Conservation (phyloP, 1,140 invertebrate genomes). For the Lethocerus indicus region DNA sequence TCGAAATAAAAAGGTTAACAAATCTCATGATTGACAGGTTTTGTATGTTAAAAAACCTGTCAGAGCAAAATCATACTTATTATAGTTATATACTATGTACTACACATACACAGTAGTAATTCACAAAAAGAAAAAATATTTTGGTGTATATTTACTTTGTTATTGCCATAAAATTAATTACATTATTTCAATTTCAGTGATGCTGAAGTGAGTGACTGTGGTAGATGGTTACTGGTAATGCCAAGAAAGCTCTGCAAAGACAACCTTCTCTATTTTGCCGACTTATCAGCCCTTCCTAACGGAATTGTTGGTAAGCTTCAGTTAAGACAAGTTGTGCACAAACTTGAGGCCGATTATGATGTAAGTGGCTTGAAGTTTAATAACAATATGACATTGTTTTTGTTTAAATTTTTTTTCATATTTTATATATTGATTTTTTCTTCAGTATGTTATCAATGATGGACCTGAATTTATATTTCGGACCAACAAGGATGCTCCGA, state of each 20-base stretch:
- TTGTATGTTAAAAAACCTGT: too few species aligned
- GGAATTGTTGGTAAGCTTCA: constrained; percentile 41
- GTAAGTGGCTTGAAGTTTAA: constrained; percentile 29
- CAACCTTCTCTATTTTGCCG: constrained; percentile 70
- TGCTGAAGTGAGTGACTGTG: constrained; percentile 74
- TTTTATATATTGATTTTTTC: constrained; percentile 19
- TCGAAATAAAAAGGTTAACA: too few species aligned
- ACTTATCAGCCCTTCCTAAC: constrained; percentile 36
- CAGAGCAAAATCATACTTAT: too few species aligned
- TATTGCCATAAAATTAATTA: too few species aligned
- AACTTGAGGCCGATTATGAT: constrained; percentile 89
- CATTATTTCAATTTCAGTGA: constrained; percentile 34
- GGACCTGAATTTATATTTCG: constrained; percentile 69
- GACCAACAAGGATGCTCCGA: constrained; percentile 87
- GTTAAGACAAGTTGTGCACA: constrained; percentile 61
- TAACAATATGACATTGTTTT: neutral
- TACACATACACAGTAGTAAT: too few species aligned
- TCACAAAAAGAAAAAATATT: too few species aligned
- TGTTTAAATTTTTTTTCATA: neutral
- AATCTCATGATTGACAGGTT: too few species aligned
- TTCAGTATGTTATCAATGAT: constrained; percentile 81
- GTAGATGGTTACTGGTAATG: constrained; percentile 66
- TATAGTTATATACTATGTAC: too few species aligned
- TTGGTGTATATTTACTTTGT: too few species aligned
- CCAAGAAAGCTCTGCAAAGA: constrained; percentile 72